Evolutionary conservation across 1,140 invertebrate genomes (phyloP), one percentile per base, ranked within the genome.

Genomic region (Zaprionus ornatus): DNA sequence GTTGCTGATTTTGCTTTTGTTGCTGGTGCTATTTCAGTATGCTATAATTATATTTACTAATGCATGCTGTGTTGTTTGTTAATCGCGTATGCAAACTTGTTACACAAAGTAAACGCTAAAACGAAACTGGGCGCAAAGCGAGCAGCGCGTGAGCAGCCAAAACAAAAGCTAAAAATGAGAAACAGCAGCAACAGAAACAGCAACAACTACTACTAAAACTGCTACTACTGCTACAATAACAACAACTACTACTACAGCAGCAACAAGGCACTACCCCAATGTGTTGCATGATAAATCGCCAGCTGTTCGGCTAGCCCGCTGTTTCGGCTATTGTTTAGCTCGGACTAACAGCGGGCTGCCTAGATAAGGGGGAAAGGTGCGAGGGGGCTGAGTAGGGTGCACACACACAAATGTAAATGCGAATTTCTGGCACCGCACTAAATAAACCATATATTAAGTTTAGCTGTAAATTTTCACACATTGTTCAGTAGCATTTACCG

Each of bases 11-110:
- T 12, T 60, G 1, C 56, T 23, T 15, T 12, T 35, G 10, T 6
- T 32, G 29, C 57, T 25, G 27, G 4, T 37, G 3, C 25, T 23
- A 32, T 65, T 29, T 54, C 7, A 25, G 64, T 69, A 55, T 75
- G 59, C 13, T 75, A 75, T 75, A 87, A 86, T 86, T 86, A 86
- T 86, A 71, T 86, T 86, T 86, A 87, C 82, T 82, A 87, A 87
- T 87, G 76, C 83, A 70, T 74, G 73, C 67, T 75, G 67, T 63
- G 65, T 64, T 76, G 72, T 86, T 69, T 81, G 83, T 83, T 87
- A 87, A 87, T 88, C 82, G 88, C 83, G 78, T 85, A 87, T 87
- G 83, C 83, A 87, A 87, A 87, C 83, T 87, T 87, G 83, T 88
- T 87, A 87, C 83, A 87, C 83, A 87, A 77, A 75, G 32, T 67